Percentiles rank a stretch among this genome's conserved stretches.
phyloP scores from a whole-genome alignment of 1,140 invertebrate species.

The Ips typographus region DNA sequence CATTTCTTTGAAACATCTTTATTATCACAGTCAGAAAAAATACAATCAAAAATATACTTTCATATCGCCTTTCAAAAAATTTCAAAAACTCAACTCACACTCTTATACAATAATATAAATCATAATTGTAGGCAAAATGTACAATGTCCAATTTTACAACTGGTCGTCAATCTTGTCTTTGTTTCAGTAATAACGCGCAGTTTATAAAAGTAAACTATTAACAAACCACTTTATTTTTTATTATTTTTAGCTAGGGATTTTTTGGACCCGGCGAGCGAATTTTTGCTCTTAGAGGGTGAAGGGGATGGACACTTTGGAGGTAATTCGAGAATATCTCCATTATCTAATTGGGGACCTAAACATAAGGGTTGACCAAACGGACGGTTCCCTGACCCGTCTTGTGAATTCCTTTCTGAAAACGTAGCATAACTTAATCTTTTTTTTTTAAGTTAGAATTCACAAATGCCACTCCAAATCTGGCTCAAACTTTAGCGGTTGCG shows the following conservation, averaged over 20 bases:
- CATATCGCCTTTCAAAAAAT: background rate
- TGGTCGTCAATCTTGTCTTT: too few species aligned
- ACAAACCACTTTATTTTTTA: constrained; percentile 39
- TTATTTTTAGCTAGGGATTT: constrained; percentile 43
- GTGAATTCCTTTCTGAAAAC: constrained; percentile 51
- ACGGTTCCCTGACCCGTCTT: constrained; percentile 64
- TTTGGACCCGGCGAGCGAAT: constrained; percentile 28
- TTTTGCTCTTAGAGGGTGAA: constrained; percentile 46
- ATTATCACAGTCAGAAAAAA: constrained; percentile 34
- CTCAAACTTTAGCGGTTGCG: too few species aligned
- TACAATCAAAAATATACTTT: constrained; percentile 33
- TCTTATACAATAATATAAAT: too few species aligned
- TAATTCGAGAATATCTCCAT: constrained; percentile 54
- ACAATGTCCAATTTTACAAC: too few species aligned
- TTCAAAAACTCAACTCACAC: too few species aligned
- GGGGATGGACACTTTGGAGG: constrained; percentile 54
- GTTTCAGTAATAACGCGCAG: background rate
- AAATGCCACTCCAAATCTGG: too few species aligned
- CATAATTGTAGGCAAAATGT: too few species aligned
- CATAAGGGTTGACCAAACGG: constrained; percentile 75
- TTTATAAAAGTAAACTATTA: constrained; percentile 1
- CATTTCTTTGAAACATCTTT: constrained; percentile 16
- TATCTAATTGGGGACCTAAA: constrained; percentile 55
- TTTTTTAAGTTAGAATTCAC: background rate
- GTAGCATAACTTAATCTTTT: constrained; percentile 27